Conservation (phyloP, 2,113 vertebrate genomes). For the Anser brachyrhynchus region DNA sequence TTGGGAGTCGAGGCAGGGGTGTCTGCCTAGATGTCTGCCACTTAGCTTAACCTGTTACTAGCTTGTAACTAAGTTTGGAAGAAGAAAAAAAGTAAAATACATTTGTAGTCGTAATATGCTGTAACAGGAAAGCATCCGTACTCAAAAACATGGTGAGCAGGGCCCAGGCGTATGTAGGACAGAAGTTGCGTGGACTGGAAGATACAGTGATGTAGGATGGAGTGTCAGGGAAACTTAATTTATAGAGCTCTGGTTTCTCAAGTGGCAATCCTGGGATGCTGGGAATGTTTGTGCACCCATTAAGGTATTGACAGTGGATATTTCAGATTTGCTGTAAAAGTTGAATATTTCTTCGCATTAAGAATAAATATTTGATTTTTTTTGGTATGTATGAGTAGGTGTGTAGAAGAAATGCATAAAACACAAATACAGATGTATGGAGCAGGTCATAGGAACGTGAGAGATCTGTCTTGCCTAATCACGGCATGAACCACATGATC, state of each 20-base stretch:
- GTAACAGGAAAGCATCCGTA: not conserved
- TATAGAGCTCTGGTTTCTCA: not conserved
- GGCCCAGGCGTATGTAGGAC: not conserved
- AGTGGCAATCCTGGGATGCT: not conserved
- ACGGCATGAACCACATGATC: rapidly evolving
- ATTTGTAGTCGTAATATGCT: not conserved
- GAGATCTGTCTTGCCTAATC: rapidly evolving
- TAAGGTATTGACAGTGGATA: not conserved
- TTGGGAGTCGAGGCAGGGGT: not conserved
- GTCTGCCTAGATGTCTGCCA: not conserved
- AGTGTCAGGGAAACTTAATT: not conserved
- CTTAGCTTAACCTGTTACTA: not conserved
- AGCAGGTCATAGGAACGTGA: not conserved
- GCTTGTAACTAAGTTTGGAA: not conserved
- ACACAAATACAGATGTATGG: rapidly evolving
- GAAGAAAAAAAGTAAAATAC: not conserved
- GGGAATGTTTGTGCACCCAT: not conserved
- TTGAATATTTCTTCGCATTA: not conserved
- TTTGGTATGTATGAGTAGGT: not conserved
- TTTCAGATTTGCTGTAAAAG: not conserved
- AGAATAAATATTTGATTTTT: not conserved
- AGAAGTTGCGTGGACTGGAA: not conserved
- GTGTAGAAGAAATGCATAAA: rapidly evolving
- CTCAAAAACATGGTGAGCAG: not conserved
- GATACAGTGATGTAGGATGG: not conserved